Conservation (phyloP, 2,797 vertebrate species). For the Apogon talboti region DNA sequence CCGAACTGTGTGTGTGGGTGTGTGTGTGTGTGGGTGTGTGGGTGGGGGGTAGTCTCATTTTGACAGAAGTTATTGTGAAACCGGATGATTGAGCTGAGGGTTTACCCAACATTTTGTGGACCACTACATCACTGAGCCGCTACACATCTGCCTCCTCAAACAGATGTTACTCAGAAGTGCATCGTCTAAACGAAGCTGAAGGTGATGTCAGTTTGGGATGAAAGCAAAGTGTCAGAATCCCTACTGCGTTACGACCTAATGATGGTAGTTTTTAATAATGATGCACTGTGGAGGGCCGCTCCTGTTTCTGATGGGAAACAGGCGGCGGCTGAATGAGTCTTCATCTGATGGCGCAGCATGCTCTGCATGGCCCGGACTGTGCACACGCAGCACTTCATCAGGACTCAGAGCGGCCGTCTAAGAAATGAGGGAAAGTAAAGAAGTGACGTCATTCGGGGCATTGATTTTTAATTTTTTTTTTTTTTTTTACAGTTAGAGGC, state of each 20-base stretch:
- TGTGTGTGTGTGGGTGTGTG: background rate
- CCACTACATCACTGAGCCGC: slow-evolving; percentile 42
- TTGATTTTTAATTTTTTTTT: slow-evolving; percentile 38
- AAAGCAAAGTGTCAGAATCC: slow-evolving; percentile 33
- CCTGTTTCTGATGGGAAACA: slow-evolving; percentile 57
- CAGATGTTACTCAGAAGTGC: slow-evolving; percentile 79
- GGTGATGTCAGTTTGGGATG: slow-evolving; percentile 38
- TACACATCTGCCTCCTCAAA: slow-evolving; percentile 27
- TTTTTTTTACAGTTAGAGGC: slow-evolving; percentile 16
- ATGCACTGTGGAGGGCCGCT: slow-evolving; percentile 42
- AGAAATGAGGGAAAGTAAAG: slow-evolving; percentile 29
- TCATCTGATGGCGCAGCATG: slow-evolving; percentile 73
- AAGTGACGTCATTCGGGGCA: slow-evolving; percentile 46
- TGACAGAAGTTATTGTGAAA: slow-evolving; percentile 1
- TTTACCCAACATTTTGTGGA: slow-evolving; percentile 13
- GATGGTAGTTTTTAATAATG: slow-evolving; percentile 35
- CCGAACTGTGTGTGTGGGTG: background rate
- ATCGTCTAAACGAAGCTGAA: slow-evolving; percentile 62
- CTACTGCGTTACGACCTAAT: slow-evolving; percentile 26
- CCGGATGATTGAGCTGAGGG: background rate
- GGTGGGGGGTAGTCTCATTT: background rate
- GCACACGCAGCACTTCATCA: slow-evolving; percentile 74
- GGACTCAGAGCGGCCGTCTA: slow-evolving; percentile 61
- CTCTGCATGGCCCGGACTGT: slow-evolving; percentile 76
- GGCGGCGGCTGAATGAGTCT: slow-evolving; percentile 50